Evolutionary conservation across 1,140 invertebrate species (phyloP), one percentile per base, ranked within the genome.

Genomic region (Pogonus chalceus): DNA sequence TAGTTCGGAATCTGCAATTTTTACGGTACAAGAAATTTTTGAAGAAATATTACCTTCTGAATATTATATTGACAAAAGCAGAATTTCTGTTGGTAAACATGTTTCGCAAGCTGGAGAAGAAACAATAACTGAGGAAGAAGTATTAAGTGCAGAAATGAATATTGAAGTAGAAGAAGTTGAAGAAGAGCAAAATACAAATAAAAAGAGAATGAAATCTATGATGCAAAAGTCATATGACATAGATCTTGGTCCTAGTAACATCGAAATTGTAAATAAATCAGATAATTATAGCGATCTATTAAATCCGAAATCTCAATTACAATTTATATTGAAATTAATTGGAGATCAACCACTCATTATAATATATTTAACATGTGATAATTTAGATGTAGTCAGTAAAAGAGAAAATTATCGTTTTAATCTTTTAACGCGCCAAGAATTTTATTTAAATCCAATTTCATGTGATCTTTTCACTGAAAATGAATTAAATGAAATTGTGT

Each of bases 311-410:
- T 55, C 61, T 47, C 66, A 69, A 57, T 49, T 69, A 7, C 60
- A 63, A 56, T 62, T 64, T 48, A 49, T 70, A 14, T 64, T 70
- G 51, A 54, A 53, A 21, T 49, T 64, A 2, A 60, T 66, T 18
- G 20, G 60, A 26, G 52, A 72, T 48, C n/a, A n/a, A n/a, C 76
- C 78, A 4, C 64, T 73, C 55, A 62, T 80, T 21, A 68, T 81
- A 37, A 70, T 81, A 31, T 73, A 78, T 54, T 61, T 78, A 1
- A 68, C 69, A 1, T 77, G 77, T 54, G 69, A 74, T 20, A 72
- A 77, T 56, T 57, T 51, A n/a, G 79, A 82, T 56, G 61, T 75
- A 1, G 43, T 74, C 12, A 69, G 60, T 1, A 76, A 72, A 58
- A 66, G 71, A 51, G 59, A 59, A 35, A 60, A 70, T 35, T 73